Evolutionary conservation across 2,797 vertebrate genomes (phyloP), one percentile per base, ranked within the genome.

Genomic region (Protosalanx chinensis): DNA sequence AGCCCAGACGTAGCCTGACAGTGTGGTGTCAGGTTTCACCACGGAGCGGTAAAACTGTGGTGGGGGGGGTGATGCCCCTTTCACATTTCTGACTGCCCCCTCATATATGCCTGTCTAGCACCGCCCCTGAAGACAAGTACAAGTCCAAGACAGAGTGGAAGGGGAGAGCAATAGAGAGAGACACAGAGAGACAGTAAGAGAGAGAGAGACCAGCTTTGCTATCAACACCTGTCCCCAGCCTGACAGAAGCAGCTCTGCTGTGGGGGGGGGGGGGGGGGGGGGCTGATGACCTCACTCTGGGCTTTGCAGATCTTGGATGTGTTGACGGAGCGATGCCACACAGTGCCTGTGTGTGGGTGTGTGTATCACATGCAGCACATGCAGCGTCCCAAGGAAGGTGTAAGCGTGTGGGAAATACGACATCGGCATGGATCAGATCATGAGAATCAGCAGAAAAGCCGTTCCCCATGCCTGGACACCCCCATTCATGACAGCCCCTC

Each of bases 301-400:
- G 7, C 37, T 41, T 41, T 10, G 6, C 37, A 41, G 51, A 1
- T 2, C 5, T 4, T 66, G 63, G 57, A 30, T 64, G 49, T 72
- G 20, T 72, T n/a, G 30, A 37, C 20, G 59, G n/a, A 20, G 37
- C 37, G 10, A 41, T 6, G 10, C 37, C 8, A 41, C 37, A 2
- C 37, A 20, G 59, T 37, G 41, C 41, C 49, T 64, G 61, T 33
- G 46, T 64, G 68, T 70, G 68, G 49, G 58, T 62, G n/a, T 62
- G 59, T 49, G 59, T 30, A 29, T 20, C 33, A 23, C 5, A n/a
- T 35, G 6, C 16, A 53, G 15, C 23, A 27, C 23, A 27, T 27
- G 23, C 23, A 53, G 51, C 18, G 51, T n/a, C 51, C 13, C 4
- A 53, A 53, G 46, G 35, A 59, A 32, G n/a, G 16, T 27, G 20